Base-by-base conservation (phyloP, 2,797 vertebrate species). In the Peromyscus aztecus region DNA sequence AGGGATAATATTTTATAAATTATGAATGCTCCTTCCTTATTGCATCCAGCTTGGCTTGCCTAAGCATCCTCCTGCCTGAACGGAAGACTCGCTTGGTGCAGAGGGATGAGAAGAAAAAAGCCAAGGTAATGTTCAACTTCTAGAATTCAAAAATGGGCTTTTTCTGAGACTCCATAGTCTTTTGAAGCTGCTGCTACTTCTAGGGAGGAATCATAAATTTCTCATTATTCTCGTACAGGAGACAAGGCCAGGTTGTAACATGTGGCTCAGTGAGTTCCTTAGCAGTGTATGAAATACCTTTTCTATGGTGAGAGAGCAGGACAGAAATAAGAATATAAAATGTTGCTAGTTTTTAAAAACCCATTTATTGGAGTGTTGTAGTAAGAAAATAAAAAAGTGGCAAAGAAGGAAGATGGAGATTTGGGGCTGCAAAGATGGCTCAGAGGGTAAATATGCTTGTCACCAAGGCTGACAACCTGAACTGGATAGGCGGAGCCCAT, bases 1-100 rank as follows among this genome's bases (percentile, higher is more conserved):
- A 84, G 76, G 23, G 67, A 95, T 82, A 92, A 94, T 89, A 94
- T 93, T 97, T 90, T 89, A 96, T 97, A 87, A 95, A 94, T 97
- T 97, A 97, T 91, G 88, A 95, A 94, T 97, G 86, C 52, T 37
- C 40, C 80, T 90, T 75, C 92, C 89, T 95, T 82, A 96, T 89
- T 76, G 76, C 82, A 88, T 95, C 96, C 86, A 86, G 37, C 90
- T 97, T 76, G 92, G 86, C 83, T 80, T 65, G 37, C 52, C 37
- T 78, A 85, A 95, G 82, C 82, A 95, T 43, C 46, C 84, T 95
- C 94, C 92, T 95, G 90, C 75, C 75, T 92, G 31, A 37, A 23
- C 10, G 84, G 65, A 97, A 95, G 69, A 95, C 77, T 69, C 81
- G 34, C 73, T 95, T 83, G 95, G 75, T 75, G 84, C 6, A 84